Percentiles rank a stretch among this genome's conserved stretches.
Conservation (phyloP, 1,140 invertebrate species). For the Agrypnia vestita region DNA sequence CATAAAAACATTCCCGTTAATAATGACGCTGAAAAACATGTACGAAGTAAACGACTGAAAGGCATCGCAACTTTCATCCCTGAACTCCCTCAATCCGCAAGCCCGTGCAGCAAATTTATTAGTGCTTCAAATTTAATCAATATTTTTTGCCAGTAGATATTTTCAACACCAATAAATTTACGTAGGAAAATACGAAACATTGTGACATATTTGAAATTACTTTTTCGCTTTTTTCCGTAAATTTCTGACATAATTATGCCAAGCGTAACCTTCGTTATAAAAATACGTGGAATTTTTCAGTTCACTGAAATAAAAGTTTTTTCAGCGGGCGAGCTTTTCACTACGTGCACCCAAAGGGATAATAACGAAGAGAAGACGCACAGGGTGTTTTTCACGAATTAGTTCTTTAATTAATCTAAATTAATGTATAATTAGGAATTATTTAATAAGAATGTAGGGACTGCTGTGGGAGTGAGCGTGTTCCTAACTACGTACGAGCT, state of each 20-base stretch:
- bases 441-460: too few relatives aligned
- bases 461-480: too few relatives aligned
- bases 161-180: constrained; percentile 31
- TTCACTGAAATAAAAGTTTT: constrained; percentile 40
- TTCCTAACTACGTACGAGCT: too few relatives aligned
- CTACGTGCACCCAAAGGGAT: constrained; percentile 44
- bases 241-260: constrained; percentile 44
- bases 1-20: too few relatives aligned
- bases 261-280: constrained; percentile 41
- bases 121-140: constrained; percentile 29
- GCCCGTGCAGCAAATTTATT: too few relatives aligned
- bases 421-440: too few relatives aligned
- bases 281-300: constrained; percentile 41
- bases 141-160: constrained; percentile 5
- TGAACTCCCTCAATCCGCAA: too few relatives aligned
- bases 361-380: constrained; percentile 24
- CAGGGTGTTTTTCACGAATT: neutral
- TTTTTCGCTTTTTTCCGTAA: constrained; percentile 39
- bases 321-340: constrained; percentile 38
- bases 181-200: constrained; percentile 37
- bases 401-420: too few relatives aligned
- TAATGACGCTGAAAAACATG: too few relatives aligned
- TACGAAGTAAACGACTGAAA: too few relatives aligned
- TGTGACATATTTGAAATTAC: constrained; percentile 45
- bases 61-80: too few relatives aligned